Evolutionary conservation across 2,888 invertebrate species (phyloP).

Genomic region (Druceiella hillmani): DNA sequence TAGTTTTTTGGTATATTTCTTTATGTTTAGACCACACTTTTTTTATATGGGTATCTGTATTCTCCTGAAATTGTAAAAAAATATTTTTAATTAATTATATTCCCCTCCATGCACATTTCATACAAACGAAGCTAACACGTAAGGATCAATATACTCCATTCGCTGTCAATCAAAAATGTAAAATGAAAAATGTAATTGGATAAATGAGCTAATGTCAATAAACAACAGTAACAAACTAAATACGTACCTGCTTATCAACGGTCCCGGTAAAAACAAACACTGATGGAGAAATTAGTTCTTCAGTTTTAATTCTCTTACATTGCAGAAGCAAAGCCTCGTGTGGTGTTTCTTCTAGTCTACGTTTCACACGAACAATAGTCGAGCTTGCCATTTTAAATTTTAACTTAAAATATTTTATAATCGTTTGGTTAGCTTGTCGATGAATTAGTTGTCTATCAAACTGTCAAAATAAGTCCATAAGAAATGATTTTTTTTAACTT

Average conservation of each 20-base stretch:
- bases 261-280: constrained; percentile 70
- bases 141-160: too few species aligned
- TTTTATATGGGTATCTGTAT: constrained; percentile 30
- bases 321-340: constrained; percentile 64
- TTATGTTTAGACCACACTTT: constrained; percentile 33
- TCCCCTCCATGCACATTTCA: too few species aligned
- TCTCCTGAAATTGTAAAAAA: constrained; percentile 32
- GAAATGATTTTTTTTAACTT: too few species aligned
- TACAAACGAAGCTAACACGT: too few species aligned
- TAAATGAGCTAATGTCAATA: too few species aligned
- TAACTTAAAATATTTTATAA: too few species aligned
- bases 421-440: too few species aligned
- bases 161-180: too few species aligned
- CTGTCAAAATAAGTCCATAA: too few species aligned
- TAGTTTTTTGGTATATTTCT: constrained; percentile 28
- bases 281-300: constrained; percentile 50
- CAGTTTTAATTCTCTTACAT: constrained; percentile 62
- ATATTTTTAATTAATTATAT: too few species aligned
- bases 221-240: constrained; percentile 4
- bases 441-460: too few species aligned
- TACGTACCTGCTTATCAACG: constrained; percentile 57
- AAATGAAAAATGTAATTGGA: too few species aligned
- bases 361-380: constrained; percentile 67
- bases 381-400: constrained; percentile 36
- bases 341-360: constrained; percentile 66